Evolutionary conservation across 35 echinoderm and acorn worm genomes (phyloP), one percentile per base, ranked within the genome.

Genomic region (Acanthaster planci): DNA sequence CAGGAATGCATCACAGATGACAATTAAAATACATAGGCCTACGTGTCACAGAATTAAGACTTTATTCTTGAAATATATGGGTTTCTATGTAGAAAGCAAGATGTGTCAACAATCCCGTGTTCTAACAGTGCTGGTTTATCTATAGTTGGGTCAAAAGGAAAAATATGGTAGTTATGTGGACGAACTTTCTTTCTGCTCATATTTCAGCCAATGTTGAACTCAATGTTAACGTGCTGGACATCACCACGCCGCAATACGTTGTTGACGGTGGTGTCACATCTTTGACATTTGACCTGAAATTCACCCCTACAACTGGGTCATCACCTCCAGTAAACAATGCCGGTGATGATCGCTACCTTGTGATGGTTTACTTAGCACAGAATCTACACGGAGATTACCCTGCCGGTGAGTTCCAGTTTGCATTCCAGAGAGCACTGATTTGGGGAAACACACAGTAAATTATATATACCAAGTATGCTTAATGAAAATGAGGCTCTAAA

Each of bases 311-410:
- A 6, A 36, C 29, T 60, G 80, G 80, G 1, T 83, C 80, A 37
- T 54, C 80, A 15, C 58, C 80, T 0, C 22, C 38, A 19, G 80
- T 83, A 15, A 83, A 83, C 80, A 18, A 15, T 2, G 80, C 80
- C 38, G 80, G 80, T 14, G 31, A 60, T 83, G 80, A 83, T 35
- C 53, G 80, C 12, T 83, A 83, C 52, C 22, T 37, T 12, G 80
- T 83, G 0, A 52, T 58, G 4, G 58, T 83, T 19, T 83, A 58
- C 38, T 59, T 83, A 5, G 29, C 80, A 58, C 52, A 83, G 35
- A 40, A 37, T 35, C 53, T 40, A 19, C 31, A 54, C 15, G 80
- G 80, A 57, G 30, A 21, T 8, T 58, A 83, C 32, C 52, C 80
- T 10, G 35, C 52, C 9, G 80, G 29, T 54, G 52, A 58, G 52